Conservation (phyloP, 2,888 invertebrate genomes). For the Lypha dubia region DNA sequence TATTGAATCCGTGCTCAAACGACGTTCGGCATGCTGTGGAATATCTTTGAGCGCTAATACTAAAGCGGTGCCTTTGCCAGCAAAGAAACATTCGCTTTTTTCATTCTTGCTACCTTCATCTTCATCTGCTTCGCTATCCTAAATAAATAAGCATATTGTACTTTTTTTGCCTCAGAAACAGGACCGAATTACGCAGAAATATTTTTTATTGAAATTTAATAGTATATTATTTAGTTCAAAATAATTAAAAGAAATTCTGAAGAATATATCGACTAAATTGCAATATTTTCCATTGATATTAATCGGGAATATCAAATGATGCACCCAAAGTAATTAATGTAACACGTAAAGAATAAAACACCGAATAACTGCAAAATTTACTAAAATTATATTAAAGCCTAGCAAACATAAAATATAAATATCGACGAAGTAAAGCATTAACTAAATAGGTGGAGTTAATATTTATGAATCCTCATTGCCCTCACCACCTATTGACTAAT, state of each 20-base stretch:
- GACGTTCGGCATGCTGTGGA: slow-evolving; percentile 84
- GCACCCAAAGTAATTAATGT: not conserved
- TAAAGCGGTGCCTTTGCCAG: slow-evolving; percentile 97
- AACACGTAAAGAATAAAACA: not conserved
- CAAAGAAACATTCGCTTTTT: slow-evolving; percentile 96
- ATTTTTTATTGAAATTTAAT: too few species aligned
- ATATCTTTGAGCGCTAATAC: slow-evolving; percentile 93
- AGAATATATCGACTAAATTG: too few species aligned
- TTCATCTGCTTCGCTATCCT: slow-evolving; percentile 82
- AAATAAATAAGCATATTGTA: slow-evolving; percentile 42
- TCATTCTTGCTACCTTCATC: slow-evolving; percentile 82
- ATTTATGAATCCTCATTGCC: slow-evolving; percentile 55
- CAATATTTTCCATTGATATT: slow-evolving; percentile 27
- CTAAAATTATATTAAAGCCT: slow-evolving; percentile 8
- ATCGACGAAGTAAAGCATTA: slow-evolving; percentile 31
- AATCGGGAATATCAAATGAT: slow-evolving; percentile 30
- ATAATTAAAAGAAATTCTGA: too few species aligned
- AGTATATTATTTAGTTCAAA: too few species aligned
- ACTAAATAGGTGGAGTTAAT: slow-evolving; percentile 53
- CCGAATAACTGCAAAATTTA: not conserved
- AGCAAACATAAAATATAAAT: slow-evolving; percentile 30
- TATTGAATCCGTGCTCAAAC: slow-evolving; percentile 83
- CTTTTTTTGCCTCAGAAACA: not conserved
- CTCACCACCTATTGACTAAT: slow-evolving; percentile 51
- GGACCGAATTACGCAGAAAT: not conserved